Evolutionary conservation across 2,797 vertebrate genomes (phyloP).

Genomic region (Sciurus carolinensis): DNA sequence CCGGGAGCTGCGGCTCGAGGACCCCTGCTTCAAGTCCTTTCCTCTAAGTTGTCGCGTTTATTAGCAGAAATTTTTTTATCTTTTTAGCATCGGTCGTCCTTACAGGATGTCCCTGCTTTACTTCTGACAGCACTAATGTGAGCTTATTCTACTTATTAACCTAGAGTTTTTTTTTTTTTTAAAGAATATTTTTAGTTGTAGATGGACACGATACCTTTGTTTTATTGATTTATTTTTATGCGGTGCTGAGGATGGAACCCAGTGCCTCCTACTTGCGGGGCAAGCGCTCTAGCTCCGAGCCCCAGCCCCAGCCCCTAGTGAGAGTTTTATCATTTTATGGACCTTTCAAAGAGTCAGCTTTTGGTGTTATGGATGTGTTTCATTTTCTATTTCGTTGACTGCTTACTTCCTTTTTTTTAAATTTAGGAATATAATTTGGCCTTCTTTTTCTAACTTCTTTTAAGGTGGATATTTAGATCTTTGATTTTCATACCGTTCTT

Average conservation of each 20-base stretch:
- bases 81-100: neutral
- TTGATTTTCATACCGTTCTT: neutral
- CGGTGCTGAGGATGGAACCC: too few species aligned
- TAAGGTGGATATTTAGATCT: neutral
- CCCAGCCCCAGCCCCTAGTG: neutral
- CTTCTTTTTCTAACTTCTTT: neutral
- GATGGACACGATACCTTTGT: too few species aligned
- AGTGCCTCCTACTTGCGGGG: too few species aligned
- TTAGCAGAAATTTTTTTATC: neutral
- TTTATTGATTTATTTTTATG: too few species aligned
- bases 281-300: too few species aligned
- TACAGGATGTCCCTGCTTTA: neutral
- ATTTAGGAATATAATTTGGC: neutral
- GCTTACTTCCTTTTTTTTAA: neutral
- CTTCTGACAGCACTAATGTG: neutral
- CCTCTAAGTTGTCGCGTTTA: neutral
- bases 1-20: too few species aligned
- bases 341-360: neutral
- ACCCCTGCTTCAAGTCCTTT: neutral
- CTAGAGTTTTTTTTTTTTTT: too few species aligned
- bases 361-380: neutral
- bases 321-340: neutral
- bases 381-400: neutral
- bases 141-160: neutral
- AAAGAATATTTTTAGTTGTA: too few species aligned